phyloP scores from a whole-genome alignment of 2,888 invertebrate genomes.

The Eugnorisma glareosa region DNA sequence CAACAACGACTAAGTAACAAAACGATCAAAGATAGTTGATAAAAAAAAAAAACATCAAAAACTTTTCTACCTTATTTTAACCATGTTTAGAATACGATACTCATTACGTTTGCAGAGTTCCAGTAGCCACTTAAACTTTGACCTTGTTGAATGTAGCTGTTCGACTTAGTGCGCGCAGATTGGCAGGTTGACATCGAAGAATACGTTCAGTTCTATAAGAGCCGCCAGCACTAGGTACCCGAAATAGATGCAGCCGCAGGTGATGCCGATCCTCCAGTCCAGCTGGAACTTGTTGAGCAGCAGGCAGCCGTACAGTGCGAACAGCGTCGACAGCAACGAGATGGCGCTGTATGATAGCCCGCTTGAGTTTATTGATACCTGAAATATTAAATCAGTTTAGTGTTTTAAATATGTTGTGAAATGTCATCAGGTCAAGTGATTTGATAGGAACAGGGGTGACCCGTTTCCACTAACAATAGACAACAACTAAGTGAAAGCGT shows the following conservation, averaged over 20 bases:
- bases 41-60: background rate
- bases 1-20: background rate
- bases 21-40: background rate
- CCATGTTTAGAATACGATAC: background rate
- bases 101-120: background rate
- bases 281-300: constrained; percentile 92
- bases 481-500: background rate
- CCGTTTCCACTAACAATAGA: background rate
- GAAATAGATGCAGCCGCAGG: constrained; percentile 92
- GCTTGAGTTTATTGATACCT: constrained; percentile 93
- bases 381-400: constrained; percentile 55
- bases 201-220: constrained; percentile 94
- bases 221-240: constrained; percentile 93
- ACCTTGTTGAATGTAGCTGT: background rate
- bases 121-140: background rate
- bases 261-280: constrained; percentile 93
- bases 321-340: constrained; percentile 93
- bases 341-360: constrained; percentile 94
- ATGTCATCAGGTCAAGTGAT: background rate
- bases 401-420: background rate
- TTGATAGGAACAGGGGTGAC: background rate
- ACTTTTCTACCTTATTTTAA: background rate
- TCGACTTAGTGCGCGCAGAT: constrained; percentile 90
- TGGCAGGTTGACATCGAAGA: constrained; percentile 94
- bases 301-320: constrained; percentile 92